Evolutionary conservation across 2,113 vertebrate species (phyloP).

Genomic region (Nerophis lumbriciformis): DNA sequence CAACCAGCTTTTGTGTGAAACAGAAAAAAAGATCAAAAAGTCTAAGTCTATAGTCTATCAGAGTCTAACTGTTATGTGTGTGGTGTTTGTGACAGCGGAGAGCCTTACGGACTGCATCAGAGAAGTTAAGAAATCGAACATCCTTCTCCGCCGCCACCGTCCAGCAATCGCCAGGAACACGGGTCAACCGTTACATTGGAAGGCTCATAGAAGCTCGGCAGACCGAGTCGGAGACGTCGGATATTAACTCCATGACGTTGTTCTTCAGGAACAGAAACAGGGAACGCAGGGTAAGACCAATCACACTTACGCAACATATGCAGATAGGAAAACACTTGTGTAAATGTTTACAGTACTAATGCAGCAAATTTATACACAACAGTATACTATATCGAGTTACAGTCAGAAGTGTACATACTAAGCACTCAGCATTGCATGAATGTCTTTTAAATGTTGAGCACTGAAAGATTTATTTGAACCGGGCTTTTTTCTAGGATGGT

Average conservation of each 20-base stretch:
- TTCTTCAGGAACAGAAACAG: slow-evolving; percentile 84
- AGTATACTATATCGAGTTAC: no score
- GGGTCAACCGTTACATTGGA: slow-evolving; percentile 93
- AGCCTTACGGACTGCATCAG: slow-evolving; percentile 88
- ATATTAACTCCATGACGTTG: slow-evolving; percentile 87
- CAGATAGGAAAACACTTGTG: neutral
- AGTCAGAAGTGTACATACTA: no score
- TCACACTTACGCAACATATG: slow-evolving; percentile 11
- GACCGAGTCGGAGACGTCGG: slow-evolving; percentile 87
- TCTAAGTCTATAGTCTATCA: no score
- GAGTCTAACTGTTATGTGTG: slow-evolving; percentile 21
- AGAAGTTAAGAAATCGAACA: slow-evolving; percentile 89
- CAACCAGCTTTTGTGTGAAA: no score
- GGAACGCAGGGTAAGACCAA: slow-evolving; percentile 82
- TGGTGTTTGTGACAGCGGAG: slow-evolving; percentile 73
- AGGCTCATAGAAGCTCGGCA: slow-evolving; percentile 93
- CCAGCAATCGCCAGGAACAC: slow-evolving; percentile 83
- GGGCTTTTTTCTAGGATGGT: no score
- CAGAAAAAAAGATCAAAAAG: no score
- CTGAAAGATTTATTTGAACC: no score
- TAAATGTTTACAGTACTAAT: slow-evolving; percentile 16
- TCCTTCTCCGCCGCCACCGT: slow-evolving; percentile 84
- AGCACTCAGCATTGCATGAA: no score
- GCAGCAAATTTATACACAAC: slow-evolving; percentile 9
- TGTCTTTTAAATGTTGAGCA: no score